These are phyloP conservation scores for Idaea aversata DNA, from an alignment of 2,888 invertebrate species.

Conservation along the genomic window DNA sequence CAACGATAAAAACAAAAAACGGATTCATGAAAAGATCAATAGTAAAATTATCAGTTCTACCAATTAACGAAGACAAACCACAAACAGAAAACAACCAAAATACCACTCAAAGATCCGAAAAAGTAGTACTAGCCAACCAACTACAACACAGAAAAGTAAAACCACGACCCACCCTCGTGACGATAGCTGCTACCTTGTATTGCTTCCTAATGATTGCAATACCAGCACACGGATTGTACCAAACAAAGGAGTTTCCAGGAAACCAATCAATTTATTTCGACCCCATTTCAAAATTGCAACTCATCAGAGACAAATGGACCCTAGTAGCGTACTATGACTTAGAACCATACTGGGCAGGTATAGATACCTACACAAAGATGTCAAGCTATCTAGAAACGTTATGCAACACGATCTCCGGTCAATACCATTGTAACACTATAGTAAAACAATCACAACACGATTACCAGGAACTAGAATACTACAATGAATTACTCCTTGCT, in stretches of 20 bases:
- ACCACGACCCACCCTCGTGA: too few relatives aligned
- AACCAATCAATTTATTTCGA: neutral
- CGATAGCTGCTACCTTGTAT: too few relatives aligned
- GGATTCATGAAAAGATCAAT: neutral
- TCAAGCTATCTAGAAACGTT: too few relatives aligned
- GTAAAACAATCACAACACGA: too few relatives aligned
- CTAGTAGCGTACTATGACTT: too few relatives aligned
- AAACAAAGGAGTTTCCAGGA: neutral
- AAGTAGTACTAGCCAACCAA: neutral
- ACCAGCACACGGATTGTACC: neutral
- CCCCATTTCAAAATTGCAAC: too few relatives aligned
- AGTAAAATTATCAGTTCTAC: slow-evolving; percentile 6
- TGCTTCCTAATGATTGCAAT: neutral
- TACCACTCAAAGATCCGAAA: neutral
- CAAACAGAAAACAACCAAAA: neutral
- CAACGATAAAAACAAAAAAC: slow-evolving; percentile 1
- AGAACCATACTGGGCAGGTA: too few relatives aligned
- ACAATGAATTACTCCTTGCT: too few relatives aligned
- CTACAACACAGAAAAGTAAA: neutral
- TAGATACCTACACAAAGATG: too few relatives aligned
- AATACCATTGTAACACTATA: neutral
- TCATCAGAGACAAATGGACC: too few relatives aligned
- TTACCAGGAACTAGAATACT: too few relatives aligned
- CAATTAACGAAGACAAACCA: neutral
- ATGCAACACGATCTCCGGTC: neutral